These are phyloP conservation scores for Asteroscopus sphinx DNA, from an alignment of 2,888 invertebrate species.

Conservation along the genomic window DNA sequence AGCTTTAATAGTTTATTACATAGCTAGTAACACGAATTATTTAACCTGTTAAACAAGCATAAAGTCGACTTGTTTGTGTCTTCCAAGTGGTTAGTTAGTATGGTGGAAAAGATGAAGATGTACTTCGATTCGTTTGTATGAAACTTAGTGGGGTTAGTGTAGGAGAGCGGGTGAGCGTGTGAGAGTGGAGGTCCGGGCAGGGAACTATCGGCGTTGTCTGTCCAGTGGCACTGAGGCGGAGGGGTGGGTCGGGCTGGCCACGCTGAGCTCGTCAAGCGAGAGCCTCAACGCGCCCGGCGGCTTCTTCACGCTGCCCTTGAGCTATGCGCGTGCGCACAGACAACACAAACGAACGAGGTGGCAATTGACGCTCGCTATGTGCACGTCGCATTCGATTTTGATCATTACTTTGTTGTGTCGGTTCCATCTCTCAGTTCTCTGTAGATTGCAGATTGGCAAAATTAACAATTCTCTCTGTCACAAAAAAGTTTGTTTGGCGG, in stretches of 20 bases:
- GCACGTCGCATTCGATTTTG: conserved; percentile 74
- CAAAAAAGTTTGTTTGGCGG: conserved; percentile 2
- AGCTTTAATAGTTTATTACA: background rate
- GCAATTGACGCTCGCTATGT: conserved; percentile 76
- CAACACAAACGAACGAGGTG: conserved; percentile 96
- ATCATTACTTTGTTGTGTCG: conserved; percentile 53
- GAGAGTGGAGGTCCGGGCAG: conserved; percentile 15
- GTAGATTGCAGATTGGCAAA: no score
- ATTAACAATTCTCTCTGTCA: background rate
- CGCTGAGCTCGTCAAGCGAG: conserved; percentile 91
- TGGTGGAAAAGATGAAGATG: conserved; percentile 3
- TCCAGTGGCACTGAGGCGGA: conserved; percentile 78
- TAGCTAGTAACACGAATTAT: conserved; percentile 1
- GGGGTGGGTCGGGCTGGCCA: conserved; percentile 76
- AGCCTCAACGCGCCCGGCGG: conserved; percentile 91
- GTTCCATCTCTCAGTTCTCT: conserved; percentile 51
- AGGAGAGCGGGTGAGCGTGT: conserved; percentile 13
- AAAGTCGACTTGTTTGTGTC: background rate
- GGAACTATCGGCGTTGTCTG: conserved; percentile 61
- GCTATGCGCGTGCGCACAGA: conserved; percentile 94
- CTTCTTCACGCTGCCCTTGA: conserved; percentile 93
- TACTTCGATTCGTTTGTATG: conserved; percentile 1
- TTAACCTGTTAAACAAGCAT: conserved; percentile 5
- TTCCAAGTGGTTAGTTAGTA: conserved; percentile 6
- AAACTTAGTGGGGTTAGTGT: conserved; percentile 6